A percentile compares a stretch with the other conserved stretches of the same genome.
Evolutionary conservation across 30 jellyfish, hydroid and myxozoan genomes (phyloP).

Genomic region (Aurelia aurita): DNA sequence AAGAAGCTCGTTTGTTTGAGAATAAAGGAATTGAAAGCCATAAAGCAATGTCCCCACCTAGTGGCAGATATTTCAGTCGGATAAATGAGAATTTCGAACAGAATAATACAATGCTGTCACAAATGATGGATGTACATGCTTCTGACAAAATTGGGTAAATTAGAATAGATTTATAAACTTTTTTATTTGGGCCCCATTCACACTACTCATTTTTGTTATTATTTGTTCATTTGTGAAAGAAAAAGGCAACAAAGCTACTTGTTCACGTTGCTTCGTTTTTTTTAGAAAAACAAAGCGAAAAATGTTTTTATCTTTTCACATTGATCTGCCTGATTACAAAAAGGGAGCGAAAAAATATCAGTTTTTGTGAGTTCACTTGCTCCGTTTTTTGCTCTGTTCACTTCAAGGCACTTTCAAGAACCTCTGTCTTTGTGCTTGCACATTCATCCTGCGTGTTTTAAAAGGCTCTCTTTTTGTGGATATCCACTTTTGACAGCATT

Average conservation of each 20-base stretch:
- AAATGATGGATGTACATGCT: neutral
- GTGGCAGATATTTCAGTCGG: conserved; percentile 65
- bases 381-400: no score
- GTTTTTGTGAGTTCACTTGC: no score
- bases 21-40: neutral
- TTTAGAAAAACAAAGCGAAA: no score
- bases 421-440: no score
- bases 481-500: no score
- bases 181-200: neutral
- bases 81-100: conserved; percentile 19
- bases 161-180: neutral
- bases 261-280: no score
- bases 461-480: no score
- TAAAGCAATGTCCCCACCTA: conserved; percentile 63
- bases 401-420: no score
- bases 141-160: neutral
- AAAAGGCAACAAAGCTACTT: neutral
- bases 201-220: neutral
- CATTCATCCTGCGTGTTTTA: no score
- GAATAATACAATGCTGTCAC: neutral
- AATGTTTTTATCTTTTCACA: no score
- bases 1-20: neutral
- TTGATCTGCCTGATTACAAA: no score
- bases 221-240: neutral
- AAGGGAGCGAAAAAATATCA: no score